Conservation (phyloP, 2,797 vertebrate species). For the Notoglanidium macrostoma region DNA sequence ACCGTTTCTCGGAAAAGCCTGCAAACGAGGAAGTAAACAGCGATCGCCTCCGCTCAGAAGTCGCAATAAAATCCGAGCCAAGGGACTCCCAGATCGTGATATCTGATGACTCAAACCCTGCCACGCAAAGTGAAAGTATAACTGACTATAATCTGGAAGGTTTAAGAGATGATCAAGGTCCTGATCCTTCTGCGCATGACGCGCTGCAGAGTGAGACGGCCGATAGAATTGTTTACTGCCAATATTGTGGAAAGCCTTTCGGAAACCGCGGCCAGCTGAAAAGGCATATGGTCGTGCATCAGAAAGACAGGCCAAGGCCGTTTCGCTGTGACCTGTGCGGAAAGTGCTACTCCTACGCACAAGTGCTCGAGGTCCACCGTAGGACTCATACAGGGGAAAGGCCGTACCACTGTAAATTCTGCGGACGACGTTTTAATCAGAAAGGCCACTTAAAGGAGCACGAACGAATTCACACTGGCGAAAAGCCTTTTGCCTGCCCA, state of each 20-base stretch:
- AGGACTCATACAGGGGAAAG: slow-evolving; percentile 47
- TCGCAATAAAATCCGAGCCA: slow-evolving; percentile 23
- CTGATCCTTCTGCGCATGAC: neutral
- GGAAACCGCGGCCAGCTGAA: slow-evolving; percentile 19
- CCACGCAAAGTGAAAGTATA: neutral
- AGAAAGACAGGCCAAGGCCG: slow-evolving; percentile 42
- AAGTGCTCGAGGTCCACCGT: slow-evolving; percentile 44
- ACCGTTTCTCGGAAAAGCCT: neutral
- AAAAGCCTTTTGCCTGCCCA: slow-evolving; percentile 36
- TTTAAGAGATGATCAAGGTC: neutral
- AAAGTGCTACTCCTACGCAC: slow-evolving; percentile 42
- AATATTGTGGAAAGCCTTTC: slow-evolving; percentile 40
- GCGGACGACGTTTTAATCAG: slow-evolving; percentile 39
- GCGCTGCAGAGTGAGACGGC: neutral
- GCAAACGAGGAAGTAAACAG: neutral
- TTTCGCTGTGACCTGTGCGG: slow-evolving; percentile 42
- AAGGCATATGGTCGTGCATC: slow-evolving; percentile 30
- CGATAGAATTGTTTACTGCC: slow-evolving; percentile 11
- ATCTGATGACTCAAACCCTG: slow-evolving; percentile 16
- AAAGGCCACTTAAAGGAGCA: slow-evolving; percentile 39
- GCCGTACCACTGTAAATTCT: slow-evolving; percentile 39
- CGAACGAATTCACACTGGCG: slow-evolving; percentile 46
- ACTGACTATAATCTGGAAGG: neutral
- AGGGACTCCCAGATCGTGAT: neutral
- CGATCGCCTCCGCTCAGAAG: neutral